Evolutionary conservation across 2,797 vertebrate species (phyloP).

Genomic region (Melanotaenia parkinsoni): DNA sequence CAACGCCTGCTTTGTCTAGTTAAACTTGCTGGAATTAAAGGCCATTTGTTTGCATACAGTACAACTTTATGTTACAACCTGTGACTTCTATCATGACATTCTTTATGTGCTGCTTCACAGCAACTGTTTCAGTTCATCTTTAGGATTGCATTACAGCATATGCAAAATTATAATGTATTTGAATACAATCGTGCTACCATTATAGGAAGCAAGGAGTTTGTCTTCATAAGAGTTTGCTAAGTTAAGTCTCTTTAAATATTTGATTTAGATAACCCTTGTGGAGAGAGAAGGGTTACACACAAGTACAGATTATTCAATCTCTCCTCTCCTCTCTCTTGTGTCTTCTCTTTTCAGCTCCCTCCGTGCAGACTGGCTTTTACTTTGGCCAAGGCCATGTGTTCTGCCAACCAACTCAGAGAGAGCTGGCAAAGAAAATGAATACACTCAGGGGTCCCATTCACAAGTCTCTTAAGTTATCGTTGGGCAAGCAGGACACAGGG

Average conservation of each 20-base stretch:
- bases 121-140: conserved; percentile 1
- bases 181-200: no score
- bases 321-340: conserved; percentile 33
- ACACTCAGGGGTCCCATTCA: conserved; percentile 66
- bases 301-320: conserved; percentile 40
- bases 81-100: neutral
- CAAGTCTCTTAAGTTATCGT: conserved; percentile 68
- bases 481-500: conserved; percentile 43
- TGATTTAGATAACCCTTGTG: conserved; percentile 45
- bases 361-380: conserved; percentile 63
- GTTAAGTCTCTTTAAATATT: conserved; percentile 49
- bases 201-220: conserved; percentile 12
- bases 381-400: conserved; percentile 45
- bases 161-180: neutral
- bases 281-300: conserved; percentile 34
- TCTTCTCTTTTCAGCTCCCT: conserved; percentile 52
- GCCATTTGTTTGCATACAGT: neutral
- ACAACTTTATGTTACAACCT: neutral
- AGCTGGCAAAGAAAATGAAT: conserved; percentile 68
- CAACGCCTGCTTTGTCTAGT: neutral
- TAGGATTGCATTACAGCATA: neutral
- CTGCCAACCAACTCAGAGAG: conserved; percentile 61
- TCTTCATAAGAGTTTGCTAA: conserved; percentile 35
- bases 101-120: neutral
- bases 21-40: neutral